Percentiles rank a stretch among this genome's conserved stretches.
Conservation (phyloP, 2,797 vertebrate species). For the Sebastes variabilis region DNA sequence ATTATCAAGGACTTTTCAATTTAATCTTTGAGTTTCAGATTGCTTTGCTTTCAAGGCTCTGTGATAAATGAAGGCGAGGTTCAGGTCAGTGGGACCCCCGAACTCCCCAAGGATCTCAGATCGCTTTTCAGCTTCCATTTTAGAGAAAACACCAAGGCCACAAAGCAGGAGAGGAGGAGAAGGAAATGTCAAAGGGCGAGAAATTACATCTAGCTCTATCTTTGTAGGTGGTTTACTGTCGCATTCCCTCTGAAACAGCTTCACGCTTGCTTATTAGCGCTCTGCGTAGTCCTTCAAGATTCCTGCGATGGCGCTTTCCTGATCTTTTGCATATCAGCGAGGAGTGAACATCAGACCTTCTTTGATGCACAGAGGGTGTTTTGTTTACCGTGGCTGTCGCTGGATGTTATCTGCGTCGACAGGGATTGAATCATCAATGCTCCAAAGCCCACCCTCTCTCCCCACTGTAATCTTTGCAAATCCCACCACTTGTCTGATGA, state of each 20-base stretch:
- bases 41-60: slow-evolving; percentile 5
- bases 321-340: slow-evolving; percentile 24
- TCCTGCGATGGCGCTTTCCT: slow-evolving; percentile 3
- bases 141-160: neutral
- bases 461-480: slow-evolving; percentile 66
- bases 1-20: neutral
- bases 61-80: slow-evolving; percentile 39
- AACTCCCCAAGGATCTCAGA: slow-evolving; percentile 36
- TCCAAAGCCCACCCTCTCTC: slow-evolving; percentile 46
- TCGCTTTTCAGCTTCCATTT: slow-evolving; percentile 26
- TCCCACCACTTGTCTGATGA: slow-evolving; percentile 70
- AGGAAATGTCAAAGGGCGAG: slow-evolving; percentile 21
- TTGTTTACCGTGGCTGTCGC: slow-evolving; percentile 40
- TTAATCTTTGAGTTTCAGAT: slow-evolving; percentile 5
- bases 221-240: neutral
- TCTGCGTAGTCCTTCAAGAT: neutral
- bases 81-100: slow-evolving; percentile 17
- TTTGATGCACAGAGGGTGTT: slow-evolving; percentile 28
- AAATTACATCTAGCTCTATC: neutral
- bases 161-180: slow-evolving; percentile 7
- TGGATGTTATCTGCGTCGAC: slow-evolving; percentile 51
- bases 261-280: neutral
- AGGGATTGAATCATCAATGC: slow-evolving; percentile 52
- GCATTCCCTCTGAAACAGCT: neutral
- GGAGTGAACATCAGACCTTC: slow-evolving; percentile 21